Evolutionary conservation across 2,113 vertebrate species (phyloP).

Genomic region (Macrotis lagotis): DNA sequence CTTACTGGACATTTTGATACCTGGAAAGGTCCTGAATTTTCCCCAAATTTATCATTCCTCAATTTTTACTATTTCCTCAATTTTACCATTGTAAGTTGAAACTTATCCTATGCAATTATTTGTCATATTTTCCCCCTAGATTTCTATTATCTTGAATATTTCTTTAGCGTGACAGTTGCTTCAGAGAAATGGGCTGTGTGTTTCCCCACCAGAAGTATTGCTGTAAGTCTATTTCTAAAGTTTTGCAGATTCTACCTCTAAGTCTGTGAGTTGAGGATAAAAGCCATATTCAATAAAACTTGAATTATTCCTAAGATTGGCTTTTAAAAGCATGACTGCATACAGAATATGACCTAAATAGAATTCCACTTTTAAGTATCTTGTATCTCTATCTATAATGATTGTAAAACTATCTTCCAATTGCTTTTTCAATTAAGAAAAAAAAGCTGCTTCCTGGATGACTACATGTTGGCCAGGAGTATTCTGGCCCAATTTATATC

Average conservation of each 20-base stretch:
- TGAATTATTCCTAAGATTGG: slow-evolving; percentile 1
- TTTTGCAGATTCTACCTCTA: neutral
- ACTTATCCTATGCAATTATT: neutral
- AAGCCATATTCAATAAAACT: neutral
- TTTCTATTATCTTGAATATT: neutral
- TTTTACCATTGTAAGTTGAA: neutral
- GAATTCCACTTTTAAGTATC: neutral
- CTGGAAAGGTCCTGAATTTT: neutral
- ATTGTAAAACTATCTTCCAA: neutral
- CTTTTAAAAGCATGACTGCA: neutral
- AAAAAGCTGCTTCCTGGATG: neutral
- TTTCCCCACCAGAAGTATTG: neutral
- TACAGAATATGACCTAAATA: neutral
- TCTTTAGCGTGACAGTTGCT: neutral
- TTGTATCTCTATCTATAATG: neutral
- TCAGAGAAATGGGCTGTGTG: neutral
- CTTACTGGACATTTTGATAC: neutral
- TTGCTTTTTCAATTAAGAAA: neutral
- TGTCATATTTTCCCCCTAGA: neutral
- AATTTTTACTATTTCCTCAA: too few relatives aligned
- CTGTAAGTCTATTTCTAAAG: neutral
- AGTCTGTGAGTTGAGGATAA: neutral
- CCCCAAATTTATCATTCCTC: too few relatives aligned
- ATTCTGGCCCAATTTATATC: neutral
- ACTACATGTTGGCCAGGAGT: neutral